Percentiles rank a stretch among this genome's conserved stretches.
Conservation (phyloP, 2,888 invertebrate genomes). For the Cynaeus angustus region DNA sequence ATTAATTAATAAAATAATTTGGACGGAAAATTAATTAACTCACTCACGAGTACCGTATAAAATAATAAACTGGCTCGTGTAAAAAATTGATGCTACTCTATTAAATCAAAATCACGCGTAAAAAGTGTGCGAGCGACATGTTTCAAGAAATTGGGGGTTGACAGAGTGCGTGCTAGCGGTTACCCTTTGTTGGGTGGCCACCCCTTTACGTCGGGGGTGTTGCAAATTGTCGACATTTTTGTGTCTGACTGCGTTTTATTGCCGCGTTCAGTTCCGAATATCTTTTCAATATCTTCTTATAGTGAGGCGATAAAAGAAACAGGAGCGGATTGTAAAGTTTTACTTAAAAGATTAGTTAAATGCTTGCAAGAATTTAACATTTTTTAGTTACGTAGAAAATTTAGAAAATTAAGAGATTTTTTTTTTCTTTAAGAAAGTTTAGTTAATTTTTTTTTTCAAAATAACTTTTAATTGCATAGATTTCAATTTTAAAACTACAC, state of each 20-base stretch:
- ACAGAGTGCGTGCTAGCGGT: slow-evolving; percentile 48
- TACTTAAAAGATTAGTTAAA: no score
- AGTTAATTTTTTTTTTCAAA: no score
- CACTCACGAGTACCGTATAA: slow-evolving; percentile 23
- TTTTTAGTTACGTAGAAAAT: no score
- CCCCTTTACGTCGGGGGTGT: slow-evolving; percentile 59
- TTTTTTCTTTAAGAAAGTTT: no score
- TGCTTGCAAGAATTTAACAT: no score
- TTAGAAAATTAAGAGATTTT: no score
- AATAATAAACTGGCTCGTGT: slow-evolving; percentile 9
- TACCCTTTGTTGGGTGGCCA: slow-evolving; percentile 49
- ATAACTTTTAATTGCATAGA: no score
- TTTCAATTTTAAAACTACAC: no score
- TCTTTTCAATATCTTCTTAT: slow-evolving; percentile 59
- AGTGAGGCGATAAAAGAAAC: slow-evolving; percentile 30
- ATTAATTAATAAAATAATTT: slow-evolving; percentile 46
- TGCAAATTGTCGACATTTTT: slow-evolving; percentile 63
- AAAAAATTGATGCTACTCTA: slow-evolving; percentile 47
- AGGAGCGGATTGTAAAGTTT: slow-evolving; percentile 12
- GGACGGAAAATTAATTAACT: slow-evolving; percentile 41
- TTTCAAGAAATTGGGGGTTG: slow-evolving; percentile 52
- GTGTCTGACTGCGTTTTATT: slow-evolving; percentile 67
- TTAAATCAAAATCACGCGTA: slow-evolving; percentile 49
- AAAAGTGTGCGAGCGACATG: slow-evolving; percentile 57
- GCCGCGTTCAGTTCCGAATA: slow-evolving; percentile 55